phyloP scores from a whole-genome alignment of 2,113 vertebrate species.

The Nerophis ophidion region DNA sequence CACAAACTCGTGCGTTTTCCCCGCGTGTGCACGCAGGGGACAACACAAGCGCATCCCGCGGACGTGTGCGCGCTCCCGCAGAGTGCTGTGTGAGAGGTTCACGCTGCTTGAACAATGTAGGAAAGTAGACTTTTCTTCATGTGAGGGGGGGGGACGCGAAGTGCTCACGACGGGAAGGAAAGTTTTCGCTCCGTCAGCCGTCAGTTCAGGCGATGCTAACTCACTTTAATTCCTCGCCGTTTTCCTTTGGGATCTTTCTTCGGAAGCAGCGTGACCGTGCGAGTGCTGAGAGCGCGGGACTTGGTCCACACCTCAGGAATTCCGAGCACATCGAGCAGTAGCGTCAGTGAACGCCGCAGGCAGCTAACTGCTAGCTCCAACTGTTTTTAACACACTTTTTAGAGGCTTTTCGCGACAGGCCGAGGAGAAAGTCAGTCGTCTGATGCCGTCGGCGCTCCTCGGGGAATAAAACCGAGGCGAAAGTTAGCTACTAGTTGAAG shows the following conservation, averaged over 20 bases:
- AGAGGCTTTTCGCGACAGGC: not conserved
- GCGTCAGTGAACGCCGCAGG: slow-evolving; percentile 43
- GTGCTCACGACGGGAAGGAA: slow-evolving; percentile 18
- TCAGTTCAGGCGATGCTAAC: not conserved
- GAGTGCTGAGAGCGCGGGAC: not conserved
- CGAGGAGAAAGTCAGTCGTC: not conserved
- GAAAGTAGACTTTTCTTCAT: slow-evolving; percentile 25
- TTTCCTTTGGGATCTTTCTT: not conserved
- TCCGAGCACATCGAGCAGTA: slow-evolving; percentile 2
- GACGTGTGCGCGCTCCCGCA: not conserved
- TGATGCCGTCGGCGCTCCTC: not conserved
- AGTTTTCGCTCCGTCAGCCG: slow-evolving; percentile 33
- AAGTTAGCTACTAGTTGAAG: too few relatives aligned
- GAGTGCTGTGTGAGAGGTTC: not conserved
- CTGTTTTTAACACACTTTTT: not conserved
- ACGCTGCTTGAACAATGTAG: slow-evolving; percentile 11
- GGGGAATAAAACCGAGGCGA: not conserved
- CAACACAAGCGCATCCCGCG: not conserved
- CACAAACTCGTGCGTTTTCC: not conserved
- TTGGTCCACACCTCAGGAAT: slow-evolving; percentile 38
- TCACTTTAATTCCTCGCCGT: not conserved
- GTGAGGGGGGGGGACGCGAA: slow-evolving; percentile 8
- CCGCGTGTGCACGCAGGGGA: not conserved
- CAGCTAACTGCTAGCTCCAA: not conserved
- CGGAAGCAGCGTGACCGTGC: not conserved